Conservation (phyloP, 2,797 vertebrate species). For the Gephyroberyx darwinii region DNA sequence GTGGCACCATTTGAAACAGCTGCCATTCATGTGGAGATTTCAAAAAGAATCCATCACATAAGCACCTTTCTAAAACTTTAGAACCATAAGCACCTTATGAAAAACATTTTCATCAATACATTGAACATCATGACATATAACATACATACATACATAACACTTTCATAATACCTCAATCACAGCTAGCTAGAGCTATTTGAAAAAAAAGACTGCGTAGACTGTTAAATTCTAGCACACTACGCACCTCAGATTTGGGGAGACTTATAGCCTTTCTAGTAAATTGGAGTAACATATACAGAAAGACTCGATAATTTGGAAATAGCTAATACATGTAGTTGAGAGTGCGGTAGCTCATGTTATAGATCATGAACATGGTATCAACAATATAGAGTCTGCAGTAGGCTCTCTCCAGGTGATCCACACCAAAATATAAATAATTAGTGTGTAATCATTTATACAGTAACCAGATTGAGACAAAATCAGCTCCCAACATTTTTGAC, state of each 20-base stretch:
- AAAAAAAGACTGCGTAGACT: conserved; percentile 16
- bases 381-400: no score
- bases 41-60: conserved; percentile 12
- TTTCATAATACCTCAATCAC: conserved; percentile 21
- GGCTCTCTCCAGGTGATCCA: no score
- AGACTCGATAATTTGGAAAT: conserved; percentile 7
- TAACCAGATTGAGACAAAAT: conserved; percentile 11
- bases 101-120: conserved; percentile 20
- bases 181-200: conserved; percentile 7
- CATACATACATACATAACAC: neutral
- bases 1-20: conserved; percentile 58
- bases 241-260: conserved; percentile 6
- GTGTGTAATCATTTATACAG: no score
- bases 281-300: conserved; percentile 18
- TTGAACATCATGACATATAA: neutral
- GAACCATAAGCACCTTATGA: conserved; percentile 30
- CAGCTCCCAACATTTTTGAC: conserved; percentile 5
- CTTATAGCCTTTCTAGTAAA: neutral
- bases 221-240: neutral
- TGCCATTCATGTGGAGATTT: conserved; percentile 54
- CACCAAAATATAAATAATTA: no score
- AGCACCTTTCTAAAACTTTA: conserved; percentile 11
- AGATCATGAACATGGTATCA: neutral
- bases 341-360: conserved; percentile 16
- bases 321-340: neutral